phyloP scores from a whole-genome alignment of 1,140 invertebrate species.

The Eurosta solidaginis region DNA sequence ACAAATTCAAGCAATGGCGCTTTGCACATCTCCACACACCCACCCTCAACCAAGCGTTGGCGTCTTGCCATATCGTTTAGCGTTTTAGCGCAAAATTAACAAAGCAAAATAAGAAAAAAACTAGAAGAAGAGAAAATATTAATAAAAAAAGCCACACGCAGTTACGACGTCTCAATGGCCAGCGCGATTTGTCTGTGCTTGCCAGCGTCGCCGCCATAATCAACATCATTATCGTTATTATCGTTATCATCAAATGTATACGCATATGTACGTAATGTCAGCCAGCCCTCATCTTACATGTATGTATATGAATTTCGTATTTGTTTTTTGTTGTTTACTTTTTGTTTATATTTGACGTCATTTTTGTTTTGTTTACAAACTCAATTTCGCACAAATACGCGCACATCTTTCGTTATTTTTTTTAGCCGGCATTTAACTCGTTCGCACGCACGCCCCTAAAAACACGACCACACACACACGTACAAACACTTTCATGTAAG shows the following conservation, averaged over 20 bases:
- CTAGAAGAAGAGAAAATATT: not conserved
- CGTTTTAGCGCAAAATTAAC: no score
- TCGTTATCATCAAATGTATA: not conserved
- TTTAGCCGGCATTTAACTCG: constrained; percentile 19
- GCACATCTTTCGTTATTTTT: not conserved
- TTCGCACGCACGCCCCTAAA: not conserved
- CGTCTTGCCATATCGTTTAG: no score
- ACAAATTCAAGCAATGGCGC: not conserved
- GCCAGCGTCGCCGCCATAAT: not conserved
- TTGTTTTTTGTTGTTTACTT: not conserved
- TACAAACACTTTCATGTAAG: no score
- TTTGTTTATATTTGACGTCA: not conserved
- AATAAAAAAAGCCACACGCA: constrained; percentile 2
- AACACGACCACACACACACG: not conserved
- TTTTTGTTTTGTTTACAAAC: not conserved
- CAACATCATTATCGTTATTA: not conserved
- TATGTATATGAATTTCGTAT: no score
- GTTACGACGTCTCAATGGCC: constrained; percentile 48
- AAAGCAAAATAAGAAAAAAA: no score
- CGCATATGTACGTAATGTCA: not conserved
- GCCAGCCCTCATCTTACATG: no score
- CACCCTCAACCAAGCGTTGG: not conserved
- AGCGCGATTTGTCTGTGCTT: not conserved
- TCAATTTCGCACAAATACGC: not conserved
- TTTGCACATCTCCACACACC: not conserved